These are phyloP conservation scores for Homalodisca vitripennis DNA, from an alignment of 1,140 invertebrate genomes.

Conservation along the genomic window DNA sequence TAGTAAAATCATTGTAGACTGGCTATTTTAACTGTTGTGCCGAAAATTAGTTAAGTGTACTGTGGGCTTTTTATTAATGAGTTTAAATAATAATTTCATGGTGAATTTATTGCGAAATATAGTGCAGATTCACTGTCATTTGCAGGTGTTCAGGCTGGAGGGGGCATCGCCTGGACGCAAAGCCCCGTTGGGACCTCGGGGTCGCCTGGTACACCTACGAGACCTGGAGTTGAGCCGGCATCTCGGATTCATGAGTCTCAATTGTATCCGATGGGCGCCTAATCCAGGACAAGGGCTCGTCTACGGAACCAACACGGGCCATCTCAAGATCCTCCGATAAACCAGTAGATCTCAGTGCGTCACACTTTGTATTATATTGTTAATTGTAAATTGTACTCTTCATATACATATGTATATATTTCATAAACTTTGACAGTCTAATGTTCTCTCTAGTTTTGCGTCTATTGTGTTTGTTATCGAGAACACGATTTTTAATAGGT, in stretches of 20 bases:
- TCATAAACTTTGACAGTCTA: too few species aligned
- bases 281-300: constrained; percentile 78
- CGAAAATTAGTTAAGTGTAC: too few species aligned
- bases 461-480: too few species aligned
- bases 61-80: too few species aligned
- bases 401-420: too few species aligned
- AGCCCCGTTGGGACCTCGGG: constrained; percentile 41
- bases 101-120: too few species aligned
- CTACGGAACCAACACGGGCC: constrained; percentile 82
- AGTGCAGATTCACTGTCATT: too few species aligned
- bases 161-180: constrained; percentile 40
- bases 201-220: constrained; percentile 56
- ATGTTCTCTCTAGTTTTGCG: too few species aligned
- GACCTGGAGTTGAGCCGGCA: constrained; percentile 60
- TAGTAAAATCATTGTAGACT: too few species aligned
- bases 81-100: too few species aligned
- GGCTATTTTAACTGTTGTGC: too few species aligned
- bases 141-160: constrained; percentile 49
- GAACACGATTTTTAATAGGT: too few species aligned
- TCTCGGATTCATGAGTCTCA: constrained; percentile 66
- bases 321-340: constrained; percentile 70
- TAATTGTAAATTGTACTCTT: background rate
- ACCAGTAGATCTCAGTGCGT: background rate
- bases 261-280: constrained; percentile 82
- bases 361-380: background rate